These are phyloP conservation scores for Lycodopsis pacificus DNA, from an alignment of 2,797 vertebrate species.

Conservation along the genomic window DNA sequence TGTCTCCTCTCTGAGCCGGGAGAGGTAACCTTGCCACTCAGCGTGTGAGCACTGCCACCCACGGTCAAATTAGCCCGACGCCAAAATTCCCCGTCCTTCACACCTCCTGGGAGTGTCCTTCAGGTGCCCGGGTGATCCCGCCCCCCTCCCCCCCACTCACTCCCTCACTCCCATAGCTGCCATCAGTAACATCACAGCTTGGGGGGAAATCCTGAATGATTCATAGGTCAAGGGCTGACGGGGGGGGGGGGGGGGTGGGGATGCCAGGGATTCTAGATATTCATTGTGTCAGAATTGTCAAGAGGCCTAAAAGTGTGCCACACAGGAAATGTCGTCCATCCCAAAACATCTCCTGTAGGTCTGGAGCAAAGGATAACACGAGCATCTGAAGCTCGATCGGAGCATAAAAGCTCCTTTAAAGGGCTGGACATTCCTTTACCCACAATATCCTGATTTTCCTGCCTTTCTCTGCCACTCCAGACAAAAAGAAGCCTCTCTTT, in stretches of 20 bases:
- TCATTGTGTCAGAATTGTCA: conserved; percentile 21
- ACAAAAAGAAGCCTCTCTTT: conserved; percentile 21
- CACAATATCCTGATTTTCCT: neutral
- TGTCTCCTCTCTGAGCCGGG: conserved; percentile 85
- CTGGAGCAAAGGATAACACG: neutral
- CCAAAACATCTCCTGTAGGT: neutral
- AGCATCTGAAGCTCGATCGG: neutral
- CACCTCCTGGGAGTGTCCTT: conserved; percentile 86
- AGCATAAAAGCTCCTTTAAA: neutral
- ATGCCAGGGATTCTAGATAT: conserved; percentile 21
- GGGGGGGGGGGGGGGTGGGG: neutral
- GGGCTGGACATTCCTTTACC: neutral
- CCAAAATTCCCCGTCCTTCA: conserved; percentile 70
- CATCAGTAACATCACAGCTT: conserved; percentile 9
- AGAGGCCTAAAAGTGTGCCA: neutral
- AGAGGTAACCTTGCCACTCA: conserved; percentile 93
- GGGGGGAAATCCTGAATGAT: conserved; percentile 12
- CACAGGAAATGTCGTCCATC: conserved; percentile 7
- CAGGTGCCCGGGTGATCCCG: conserved; percentile 74
- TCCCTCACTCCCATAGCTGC: conserved; percentile 1
- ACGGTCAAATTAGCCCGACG: conserved; percentile 87
- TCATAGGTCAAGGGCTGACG: conserved; percentile 11
- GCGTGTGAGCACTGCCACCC: conserved; percentile 83
- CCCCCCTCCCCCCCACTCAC: neutral
- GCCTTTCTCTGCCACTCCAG: neutral